Conservation (phyloP, 2,888 invertebrate genomes). For the Diadegma fenestrale region DNA sequence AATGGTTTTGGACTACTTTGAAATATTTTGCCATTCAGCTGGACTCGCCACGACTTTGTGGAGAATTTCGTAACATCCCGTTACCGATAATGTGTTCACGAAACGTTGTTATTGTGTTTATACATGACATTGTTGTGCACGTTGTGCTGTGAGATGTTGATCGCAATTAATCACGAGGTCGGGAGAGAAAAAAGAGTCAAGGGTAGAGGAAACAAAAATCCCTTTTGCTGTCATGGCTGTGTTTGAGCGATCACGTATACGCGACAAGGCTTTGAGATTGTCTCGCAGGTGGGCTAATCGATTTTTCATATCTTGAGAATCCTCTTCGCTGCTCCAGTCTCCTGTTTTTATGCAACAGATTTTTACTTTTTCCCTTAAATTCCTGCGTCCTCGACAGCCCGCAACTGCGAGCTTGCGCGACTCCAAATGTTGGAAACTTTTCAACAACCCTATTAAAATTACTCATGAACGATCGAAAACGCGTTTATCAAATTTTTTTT, state of each 20-base stretch:
- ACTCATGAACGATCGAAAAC: not conserved
- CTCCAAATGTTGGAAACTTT: not conserved
- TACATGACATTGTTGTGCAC: slow-evolving; percentile 14
- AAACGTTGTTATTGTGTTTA: not conserved
- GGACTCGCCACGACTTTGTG: not conserved
- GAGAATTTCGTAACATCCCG: not conserved
- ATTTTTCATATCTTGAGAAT: slow-evolving; percentile 46
- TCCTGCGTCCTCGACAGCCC: not conserved
- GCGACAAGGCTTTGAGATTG: slow-evolving; percentile 2
- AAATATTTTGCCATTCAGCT: not conserved
- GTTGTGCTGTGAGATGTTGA: slow-evolving; percentile 22
- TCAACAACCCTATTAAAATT: not conserved
- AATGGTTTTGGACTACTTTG: not conserved
- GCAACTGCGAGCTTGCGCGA: not conserved
- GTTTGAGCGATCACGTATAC: slow-evolving; percentile 38
- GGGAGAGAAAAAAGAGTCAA: slow-evolving; percentile 21
- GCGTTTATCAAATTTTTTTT: not conserved
- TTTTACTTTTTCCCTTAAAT: not conserved
- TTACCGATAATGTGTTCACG: not conserved
- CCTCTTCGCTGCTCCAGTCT: not conserved
- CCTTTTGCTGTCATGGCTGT: slow-evolving; percentile 21
- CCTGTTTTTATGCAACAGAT: not conserved
- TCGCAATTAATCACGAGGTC: slow-evolving; percentile 62
- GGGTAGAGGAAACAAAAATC: slow-evolving; percentile 2
- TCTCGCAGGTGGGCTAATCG: slow-evolving; percentile 53